phyloP scores from a whole-genome alignment of 2,888 invertebrate species.

The Noctua pronuba region DNA sequence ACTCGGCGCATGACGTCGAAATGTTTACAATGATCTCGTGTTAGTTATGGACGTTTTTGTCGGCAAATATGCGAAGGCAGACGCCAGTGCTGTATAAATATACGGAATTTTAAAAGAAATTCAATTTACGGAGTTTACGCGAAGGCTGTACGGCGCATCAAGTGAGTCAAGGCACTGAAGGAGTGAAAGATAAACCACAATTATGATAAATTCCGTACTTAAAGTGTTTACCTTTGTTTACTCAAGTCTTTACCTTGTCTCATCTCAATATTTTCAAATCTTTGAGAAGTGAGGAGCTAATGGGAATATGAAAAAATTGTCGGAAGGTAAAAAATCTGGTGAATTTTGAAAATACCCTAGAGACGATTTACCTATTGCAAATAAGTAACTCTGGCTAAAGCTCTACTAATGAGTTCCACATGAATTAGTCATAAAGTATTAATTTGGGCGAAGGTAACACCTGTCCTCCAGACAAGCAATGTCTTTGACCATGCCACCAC shows the following conservation, averaged over 20 bases:
- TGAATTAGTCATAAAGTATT: conserved; percentile 41
- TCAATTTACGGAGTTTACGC: conserved; percentile 11
- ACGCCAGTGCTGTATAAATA: conserved; percentile 39
- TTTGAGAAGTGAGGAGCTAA: neutral
- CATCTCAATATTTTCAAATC: neutral
- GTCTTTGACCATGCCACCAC: conserved; percentile 72
- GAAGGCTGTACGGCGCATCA: conserved; percentile 22
- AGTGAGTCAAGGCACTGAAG: conserved; percentile 25
- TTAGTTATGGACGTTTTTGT: conserved; percentile 57
- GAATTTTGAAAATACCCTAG: neutral
- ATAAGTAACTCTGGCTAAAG: neutral
- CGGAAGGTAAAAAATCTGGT: no score
- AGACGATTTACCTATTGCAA: neutral
- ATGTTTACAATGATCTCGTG: conserved; percentile 70
- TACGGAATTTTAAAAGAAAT: conserved; percentile 38
- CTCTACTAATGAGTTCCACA: conserved; percentile 4
- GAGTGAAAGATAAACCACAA: conserved; percentile 2
- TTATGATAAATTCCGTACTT: neutral
- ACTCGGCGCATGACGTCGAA: conserved; percentile 69
- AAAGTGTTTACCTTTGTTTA: neutral
- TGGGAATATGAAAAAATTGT: neutral
- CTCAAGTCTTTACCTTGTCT: neutral
- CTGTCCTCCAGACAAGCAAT: conserved; percentile 54
- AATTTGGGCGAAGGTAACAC: conserved; percentile 48
- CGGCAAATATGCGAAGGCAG: conserved; percentile 47